Conservation (phyloP, 2,797 vertebrate species). For the Hemibagrus guttatus region DNA sequence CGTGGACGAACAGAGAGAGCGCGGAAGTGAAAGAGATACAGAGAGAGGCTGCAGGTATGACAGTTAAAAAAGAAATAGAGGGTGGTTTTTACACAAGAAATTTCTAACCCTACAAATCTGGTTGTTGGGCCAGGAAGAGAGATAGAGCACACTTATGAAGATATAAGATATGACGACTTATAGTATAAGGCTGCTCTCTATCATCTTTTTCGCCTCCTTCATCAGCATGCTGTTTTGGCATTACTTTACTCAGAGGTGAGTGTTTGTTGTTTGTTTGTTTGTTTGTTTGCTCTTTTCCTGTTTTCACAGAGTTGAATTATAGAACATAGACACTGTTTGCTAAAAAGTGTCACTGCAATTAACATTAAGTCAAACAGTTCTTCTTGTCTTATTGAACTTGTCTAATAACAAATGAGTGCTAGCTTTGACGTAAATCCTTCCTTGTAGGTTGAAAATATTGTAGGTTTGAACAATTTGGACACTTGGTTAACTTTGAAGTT, state of each 20-base stretch:
- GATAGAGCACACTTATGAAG: not conserved
- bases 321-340: no score
- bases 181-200: not conserved
- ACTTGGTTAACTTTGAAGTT: no score
- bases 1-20: no score
- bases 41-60: no score
- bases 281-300: not conserved
- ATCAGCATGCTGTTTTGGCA: not conserved
- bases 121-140: not conserved
- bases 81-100: not conserved
- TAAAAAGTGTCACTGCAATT: not conserved
- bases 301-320: not conserved
- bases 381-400: not conserved
- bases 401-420: not conserved
- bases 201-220: not conserved
- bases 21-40: no score
- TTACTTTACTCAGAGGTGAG: not conserved
- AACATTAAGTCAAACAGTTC: not conserved
- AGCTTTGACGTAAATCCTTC: no score
- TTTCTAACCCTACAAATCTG: no score
- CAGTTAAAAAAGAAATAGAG: no score
- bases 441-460: no score
- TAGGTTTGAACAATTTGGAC: no score
- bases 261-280: not conserved
- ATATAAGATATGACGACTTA: not conserved